These are phyloP conservation scores for Xyliphius kryptos DNA, from an alignment of 2,113 vertebrate species.

Conservation along the genomic window DNA sequence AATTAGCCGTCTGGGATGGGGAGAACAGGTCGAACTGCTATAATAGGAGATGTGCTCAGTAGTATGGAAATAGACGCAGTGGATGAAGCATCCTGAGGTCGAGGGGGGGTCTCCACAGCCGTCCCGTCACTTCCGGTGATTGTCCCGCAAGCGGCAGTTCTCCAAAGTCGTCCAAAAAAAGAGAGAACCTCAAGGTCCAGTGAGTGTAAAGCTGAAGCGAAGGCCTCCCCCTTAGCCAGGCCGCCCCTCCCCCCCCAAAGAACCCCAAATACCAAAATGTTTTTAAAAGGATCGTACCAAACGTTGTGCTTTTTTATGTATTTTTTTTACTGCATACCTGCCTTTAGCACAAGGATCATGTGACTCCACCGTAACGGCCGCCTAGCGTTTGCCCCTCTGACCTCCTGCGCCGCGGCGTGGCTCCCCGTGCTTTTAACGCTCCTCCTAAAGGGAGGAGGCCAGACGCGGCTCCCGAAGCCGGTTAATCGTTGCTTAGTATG, in stretches of 20 bases:
- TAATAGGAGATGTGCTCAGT: background rate
- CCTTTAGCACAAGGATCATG: background rate
- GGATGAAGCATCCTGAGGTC: background rate
- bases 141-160: slow-evolving; percentile 31
- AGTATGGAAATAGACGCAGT: slow-evolving; percentile 3
- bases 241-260: background rate
- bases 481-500: slow-evolving; percentile 90
- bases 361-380: too few relatives aligned
- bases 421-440: slow-evolving; percentile 37
- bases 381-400: too few relatives aligned
- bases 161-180: background rate
- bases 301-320: slow-evolving; percentile 23
- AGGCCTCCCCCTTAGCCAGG: too few relatives aligned
- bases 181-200: slow-evolving; percentile 45
- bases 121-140: slow-evolving; percentile 54
- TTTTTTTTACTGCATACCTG: background rate
- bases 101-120: background rate
- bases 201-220: slow-evolving; percentile 40
- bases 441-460: slow-evolving; percentile 54
- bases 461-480: slow-evolving; percentile 36
- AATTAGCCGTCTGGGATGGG: slow-evolving; percentile 9
- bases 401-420: background rate
- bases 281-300: slow-evolving; percentile 8
- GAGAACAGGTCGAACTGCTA: background rate
- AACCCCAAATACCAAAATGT: background rate